phyloP scores from a whole-genome alignment of 2,888 invertebrate species.

The Torymus tubicola region DNA sequence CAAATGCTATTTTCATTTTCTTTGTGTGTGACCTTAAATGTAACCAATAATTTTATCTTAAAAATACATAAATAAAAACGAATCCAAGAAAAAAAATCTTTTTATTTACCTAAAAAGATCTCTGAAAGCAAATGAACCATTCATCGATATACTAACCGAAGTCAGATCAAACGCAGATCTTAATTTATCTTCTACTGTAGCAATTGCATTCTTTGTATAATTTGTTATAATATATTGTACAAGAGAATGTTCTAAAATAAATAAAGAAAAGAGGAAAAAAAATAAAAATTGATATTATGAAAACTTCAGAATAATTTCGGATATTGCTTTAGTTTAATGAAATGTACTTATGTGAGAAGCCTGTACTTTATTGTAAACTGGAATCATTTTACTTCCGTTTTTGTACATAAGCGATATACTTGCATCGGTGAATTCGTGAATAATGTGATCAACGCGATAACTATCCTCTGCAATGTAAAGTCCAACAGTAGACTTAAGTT shows the following conservation, averaged over 20 bases:
- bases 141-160: conserved; percentile 36
- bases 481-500: conserved; percentile 41
- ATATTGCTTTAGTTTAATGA: not conserved
- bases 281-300: not conserved
- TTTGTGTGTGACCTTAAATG: conserved; percentile 18
- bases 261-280: too few species aligned
- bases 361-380: conserved; percentile 44
- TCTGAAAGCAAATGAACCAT: conserved; percentile 4
- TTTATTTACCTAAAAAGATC: conserved; percentile 36
- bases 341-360: conserved; percentile 30
- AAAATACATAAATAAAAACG: not conserved
- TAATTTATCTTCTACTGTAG: conserved; percentile 35
- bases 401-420: conserved; percentile 38
- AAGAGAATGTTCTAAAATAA: conserved; percentile 46
- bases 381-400: conserved; percentile 29
- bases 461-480: conserved; percentile 46
- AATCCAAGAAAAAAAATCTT: not conserved
- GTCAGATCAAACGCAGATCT: conserved; percentile 35
- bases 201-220: conserved; percentile 16
- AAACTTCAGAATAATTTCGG: not conserved
- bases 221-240: conserved; percentile 40
- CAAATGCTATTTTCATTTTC: conserved; percentile 24
- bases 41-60: not conserved
- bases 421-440: conserved; percentile 47
- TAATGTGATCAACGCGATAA: conserved; percentile 34